These are phyloP conservation scores for Alloscopus bannaensis DNA, from an alignment of 2,888 invertebrate species.

Conservation along the genomic window DNA sequence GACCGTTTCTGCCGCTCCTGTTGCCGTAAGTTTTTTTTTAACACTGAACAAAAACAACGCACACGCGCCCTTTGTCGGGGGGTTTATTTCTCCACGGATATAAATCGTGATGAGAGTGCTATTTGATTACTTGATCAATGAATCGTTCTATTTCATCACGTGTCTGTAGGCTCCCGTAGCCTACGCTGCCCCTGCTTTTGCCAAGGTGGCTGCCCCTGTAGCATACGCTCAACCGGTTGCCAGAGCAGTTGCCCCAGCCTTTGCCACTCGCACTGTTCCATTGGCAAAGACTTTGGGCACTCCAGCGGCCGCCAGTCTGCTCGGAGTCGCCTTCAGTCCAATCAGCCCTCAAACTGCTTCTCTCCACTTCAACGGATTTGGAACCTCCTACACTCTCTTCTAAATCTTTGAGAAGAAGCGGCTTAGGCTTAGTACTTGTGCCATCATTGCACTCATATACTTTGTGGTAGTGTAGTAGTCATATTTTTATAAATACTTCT, in stretches of 20 bases:
- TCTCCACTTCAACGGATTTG: constrained; percentile 77
- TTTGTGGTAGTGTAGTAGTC: too few species aligned
- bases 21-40: background rate
- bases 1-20: constrained; percentile 45
- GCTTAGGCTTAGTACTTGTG: too few species aligned
- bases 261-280: constrained; percentile 74
- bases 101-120: background rate
- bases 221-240: constrained; percentile 19
- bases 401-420: constrained; percentile 15
- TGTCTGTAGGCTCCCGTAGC: background rate
- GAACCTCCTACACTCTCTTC: constrained; percentile 52
- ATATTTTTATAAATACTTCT: too few species aligned
- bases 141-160: background rate
- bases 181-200: constrained; percentile 39
- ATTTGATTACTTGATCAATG: background rate
- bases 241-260: constrained; percentile 1
- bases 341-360: constrained; percentile 80
- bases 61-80: background rate
- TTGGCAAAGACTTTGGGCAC: constrained; percentile 74
- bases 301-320: constrained; percentile 65
- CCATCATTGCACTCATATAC: too few species aligned
- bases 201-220: constrained; percentile 18
- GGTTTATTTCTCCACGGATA: too few species aligned
- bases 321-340: constrained; percentile 78
- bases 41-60: too few species aligned